Evolutionary conservation across 2,113 vertebrate species (phyloP).

Genomic region (Xiphias gladius): DNA sequence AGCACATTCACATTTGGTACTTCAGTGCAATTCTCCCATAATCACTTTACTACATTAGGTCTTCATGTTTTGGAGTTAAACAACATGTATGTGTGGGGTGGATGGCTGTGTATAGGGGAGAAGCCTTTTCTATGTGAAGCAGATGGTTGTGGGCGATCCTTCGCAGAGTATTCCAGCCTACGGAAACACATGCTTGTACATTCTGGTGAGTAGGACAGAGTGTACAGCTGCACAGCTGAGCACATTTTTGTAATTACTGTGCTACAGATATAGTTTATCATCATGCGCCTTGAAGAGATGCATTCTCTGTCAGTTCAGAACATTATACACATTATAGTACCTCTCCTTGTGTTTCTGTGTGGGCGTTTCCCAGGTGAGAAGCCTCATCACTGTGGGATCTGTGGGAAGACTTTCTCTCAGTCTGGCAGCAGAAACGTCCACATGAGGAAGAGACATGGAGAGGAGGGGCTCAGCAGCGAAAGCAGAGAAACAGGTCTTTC

Average conservation of each 20-base stretch:
- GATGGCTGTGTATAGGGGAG: slow-evolving; percentile 87
- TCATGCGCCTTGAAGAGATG: neutral
- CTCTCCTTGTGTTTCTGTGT: neutral
- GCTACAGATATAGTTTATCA: neutral
- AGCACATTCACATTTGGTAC: neutral
- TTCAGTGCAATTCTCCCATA: neutral
- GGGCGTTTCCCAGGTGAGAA: slow-evolving; percentile 89
- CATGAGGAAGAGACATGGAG: slow-evolving; percentile 94
- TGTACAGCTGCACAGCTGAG: slow-evolving; percentile 26
- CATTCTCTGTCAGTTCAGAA: neutral
- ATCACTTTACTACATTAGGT: slow-evolving; percentile 25
- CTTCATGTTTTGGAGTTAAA: slow-evolving; percentile 21
- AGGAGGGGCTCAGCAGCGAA: slow-evolving; percentile 75
- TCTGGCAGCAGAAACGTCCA: slow-evolving; percentile 98
- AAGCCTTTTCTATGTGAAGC: slow-evolving; percentile 97
- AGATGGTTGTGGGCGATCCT: slow-evolving; percentile 95
- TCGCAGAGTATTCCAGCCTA: slow-evolving; percentile 98
- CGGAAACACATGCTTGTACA: slow-evolving; percentile 99
- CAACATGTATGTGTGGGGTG: neutral
- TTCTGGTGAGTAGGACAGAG: slow-evolving; percentile 87
- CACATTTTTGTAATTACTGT: neutral
- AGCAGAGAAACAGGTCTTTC: slow-evolving; percentile 80
- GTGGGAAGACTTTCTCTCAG: slow-evolving; percentile 97
- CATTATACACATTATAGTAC: too few species aligned
- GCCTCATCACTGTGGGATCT: slow-evolving; percentile 95